These are phyloP conservation scores for Aphelinus certus DNA, from an alignment of 1,140 invertebrate genomes.

Conservation along the genomic window DNA sequence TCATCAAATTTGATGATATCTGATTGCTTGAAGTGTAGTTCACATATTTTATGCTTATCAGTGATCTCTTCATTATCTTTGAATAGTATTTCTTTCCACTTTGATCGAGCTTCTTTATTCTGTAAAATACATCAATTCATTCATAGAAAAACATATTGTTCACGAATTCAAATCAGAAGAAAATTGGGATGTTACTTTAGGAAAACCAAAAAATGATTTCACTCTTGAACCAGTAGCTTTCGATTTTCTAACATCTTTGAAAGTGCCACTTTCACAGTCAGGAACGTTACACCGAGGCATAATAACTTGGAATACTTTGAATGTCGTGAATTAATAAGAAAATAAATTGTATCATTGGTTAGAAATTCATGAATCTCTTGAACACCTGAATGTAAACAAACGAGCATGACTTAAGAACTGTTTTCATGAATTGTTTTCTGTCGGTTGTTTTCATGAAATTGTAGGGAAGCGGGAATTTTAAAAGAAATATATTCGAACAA, in stretches of 20 bases:
- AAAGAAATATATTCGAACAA: no score
- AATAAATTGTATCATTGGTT: no score
- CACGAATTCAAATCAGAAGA: no score
- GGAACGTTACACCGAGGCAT: neutral
- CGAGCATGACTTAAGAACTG: no score
- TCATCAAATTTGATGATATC: conserved; percentile 12
- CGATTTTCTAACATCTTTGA: conserved; percentile 2
- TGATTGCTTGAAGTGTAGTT: conserved; percentile 3
- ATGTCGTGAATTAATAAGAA: no score
- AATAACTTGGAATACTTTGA: neutral
- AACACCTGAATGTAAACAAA: no score
- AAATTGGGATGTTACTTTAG: conserved; percentile 7
- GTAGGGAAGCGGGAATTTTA: no score
- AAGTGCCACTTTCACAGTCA: neutral
- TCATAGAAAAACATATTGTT: no score
- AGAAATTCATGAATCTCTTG: no score
- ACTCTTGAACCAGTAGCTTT: neutral
- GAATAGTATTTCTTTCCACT: conserved; percentile 5
- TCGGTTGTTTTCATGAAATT: no score
- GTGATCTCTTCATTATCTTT: neutral
- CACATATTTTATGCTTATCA: conserved; percentile 6
- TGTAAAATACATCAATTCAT: neutral
- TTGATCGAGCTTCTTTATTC: neutral
- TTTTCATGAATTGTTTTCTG: no score
- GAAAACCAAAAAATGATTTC: conserved; percentile 11